phyloP scores from a whole-genome alignment of 2,797 vertebrate genomes.

The Peromyscus aztecus region DNA sequence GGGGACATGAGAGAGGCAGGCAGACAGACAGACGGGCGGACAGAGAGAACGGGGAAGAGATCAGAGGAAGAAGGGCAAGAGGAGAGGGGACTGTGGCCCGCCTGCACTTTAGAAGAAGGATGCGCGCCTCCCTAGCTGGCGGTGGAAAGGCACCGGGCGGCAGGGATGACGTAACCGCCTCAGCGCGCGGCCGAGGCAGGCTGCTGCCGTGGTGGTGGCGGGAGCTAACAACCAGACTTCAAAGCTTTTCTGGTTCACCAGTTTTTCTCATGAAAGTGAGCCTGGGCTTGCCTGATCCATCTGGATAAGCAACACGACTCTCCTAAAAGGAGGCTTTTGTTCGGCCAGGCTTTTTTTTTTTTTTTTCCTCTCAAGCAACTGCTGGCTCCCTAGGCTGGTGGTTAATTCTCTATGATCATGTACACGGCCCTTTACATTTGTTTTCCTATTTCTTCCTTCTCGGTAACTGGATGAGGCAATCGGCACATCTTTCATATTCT shows the following conservation, averaged over 20 bases:
- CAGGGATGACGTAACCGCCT: neutral
- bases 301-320: neutral
- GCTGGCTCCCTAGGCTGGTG: neutral
- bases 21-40: fast-evolving
- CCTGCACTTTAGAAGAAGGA: neutral
- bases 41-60: neutral
- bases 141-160: neutral
- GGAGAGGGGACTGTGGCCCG: neutral
- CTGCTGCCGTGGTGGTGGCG: neutral
- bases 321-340: neutral
- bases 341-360: neutral
- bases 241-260: neutral
- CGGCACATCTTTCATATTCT: slow-evolving; percentile 68
- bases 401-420: slow-evolving; percentile 56
- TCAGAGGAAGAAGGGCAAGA: neutral
- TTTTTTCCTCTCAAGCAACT: neutral
- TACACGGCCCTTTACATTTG: slow-evolving; percentile 45
- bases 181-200: neutral
- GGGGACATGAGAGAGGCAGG: neutral
- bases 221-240: neutral
- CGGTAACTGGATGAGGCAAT: slow-evolving; percentile 51
- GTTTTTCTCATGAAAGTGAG: neutral
- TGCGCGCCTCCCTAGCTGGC: neutral
- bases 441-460: slow-evolving; percentile 47
- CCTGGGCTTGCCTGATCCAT: neutral